Evolutionary conservation across 2,113 vertebrate genomes (phyloP).

Genomic region (Clinocottus analis): DNA sequence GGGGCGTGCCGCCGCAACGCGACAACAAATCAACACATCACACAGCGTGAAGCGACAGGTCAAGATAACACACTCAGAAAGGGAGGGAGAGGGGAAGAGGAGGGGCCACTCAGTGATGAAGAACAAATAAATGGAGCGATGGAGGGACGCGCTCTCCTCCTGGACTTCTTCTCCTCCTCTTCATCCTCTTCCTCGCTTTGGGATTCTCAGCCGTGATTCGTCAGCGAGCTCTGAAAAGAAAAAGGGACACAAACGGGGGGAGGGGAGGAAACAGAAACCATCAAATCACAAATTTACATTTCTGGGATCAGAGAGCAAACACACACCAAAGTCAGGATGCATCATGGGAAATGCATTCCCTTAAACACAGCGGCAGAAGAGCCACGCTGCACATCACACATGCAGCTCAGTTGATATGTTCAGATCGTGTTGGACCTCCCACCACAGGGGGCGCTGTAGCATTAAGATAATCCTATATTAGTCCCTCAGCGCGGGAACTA

Average conservation of each 20-base stretch:
- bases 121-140: slow-evolving; percentile 54
- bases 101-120: slow-evolving; percentile 29
- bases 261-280: slow-evolving; percentile 23
- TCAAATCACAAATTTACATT: slow-evolving; percentile 49
- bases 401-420: neutral
- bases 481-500: too few species aligned
- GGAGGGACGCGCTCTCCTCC: slow-evolving; percentile 37
- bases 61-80: slow-evolving; percentile 69
- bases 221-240: slow-evolving; percentile 61
- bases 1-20: slow-evolving; percentile 67
- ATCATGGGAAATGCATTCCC: slow-evolving; percentile 27
- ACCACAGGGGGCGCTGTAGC: too few species aligned
- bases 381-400: neutral
- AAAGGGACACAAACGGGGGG: neutral
- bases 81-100: slow-evolving; percentile 22
- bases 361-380: slow-evolving; percentile 9
- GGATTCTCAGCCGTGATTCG: slow-evolving; percentile 67
- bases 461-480: too few species aligned
- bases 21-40: slow-evolving; percentile 73
- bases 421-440: too few species aligned
- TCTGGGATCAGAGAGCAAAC: slow-evolving; percentile 19
- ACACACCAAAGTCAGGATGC: slow-evolving; percentile 31
- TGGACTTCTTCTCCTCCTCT: slow-evolving; percentile 38
- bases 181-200: too few species aligned
- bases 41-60: slow-evolving; percentile 66